Evolutionary conservation across 2,888 invertebrate genomes (phyloP).

Genomic region (Leptopterna dolabrata): DNA sequence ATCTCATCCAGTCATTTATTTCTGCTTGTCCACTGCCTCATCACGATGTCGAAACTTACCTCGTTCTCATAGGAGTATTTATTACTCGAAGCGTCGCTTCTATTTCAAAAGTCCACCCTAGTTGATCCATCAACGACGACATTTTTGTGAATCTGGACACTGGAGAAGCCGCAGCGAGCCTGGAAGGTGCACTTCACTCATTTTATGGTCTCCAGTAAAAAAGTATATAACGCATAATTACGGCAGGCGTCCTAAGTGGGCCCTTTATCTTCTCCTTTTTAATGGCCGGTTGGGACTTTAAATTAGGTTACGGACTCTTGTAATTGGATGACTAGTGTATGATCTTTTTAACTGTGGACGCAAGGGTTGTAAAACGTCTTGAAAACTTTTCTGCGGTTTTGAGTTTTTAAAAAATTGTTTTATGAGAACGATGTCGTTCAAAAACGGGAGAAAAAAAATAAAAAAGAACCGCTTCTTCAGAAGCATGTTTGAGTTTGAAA

Average conservation of each 20-base stretch:
- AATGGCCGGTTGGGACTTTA: conserved; percentile 18
- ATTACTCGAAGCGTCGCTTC: not conserved
- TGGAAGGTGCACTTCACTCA: conserved; percentile 5
- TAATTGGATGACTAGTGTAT: conserved; percentile 25
- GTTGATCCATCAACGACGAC: not conserved
- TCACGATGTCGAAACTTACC: too few relatives aligned
- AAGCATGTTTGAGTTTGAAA: not conserved
- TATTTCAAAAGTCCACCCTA: not conserved
- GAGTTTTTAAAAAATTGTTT: not conserved
- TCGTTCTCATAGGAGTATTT: not conserved
- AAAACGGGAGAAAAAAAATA: not conserved
- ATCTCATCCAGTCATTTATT: too few relatives aligned
- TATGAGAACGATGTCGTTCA: not conserved
- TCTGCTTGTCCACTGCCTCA: too few relatives aligned
- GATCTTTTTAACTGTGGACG: conserved; percentile 14
- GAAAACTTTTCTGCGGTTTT: not conserved
- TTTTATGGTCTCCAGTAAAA: conserved; percentile 10
- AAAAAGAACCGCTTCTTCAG: conserved; percentile 18
- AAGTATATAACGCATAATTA: conserved; percentile 31
- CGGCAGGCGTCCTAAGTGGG: conserved; percentile 18
- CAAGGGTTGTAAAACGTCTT: not conserved
- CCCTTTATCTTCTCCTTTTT: conserved; percentile 19
- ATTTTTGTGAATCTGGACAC: not conserved
- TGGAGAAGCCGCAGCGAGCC: not conserved
- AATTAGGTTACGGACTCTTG: conserved; percentile 21